phyloP scores from a whole-genome alignment of 2,113 vertebrate genomes.

The Penelope pileata region DNA sequence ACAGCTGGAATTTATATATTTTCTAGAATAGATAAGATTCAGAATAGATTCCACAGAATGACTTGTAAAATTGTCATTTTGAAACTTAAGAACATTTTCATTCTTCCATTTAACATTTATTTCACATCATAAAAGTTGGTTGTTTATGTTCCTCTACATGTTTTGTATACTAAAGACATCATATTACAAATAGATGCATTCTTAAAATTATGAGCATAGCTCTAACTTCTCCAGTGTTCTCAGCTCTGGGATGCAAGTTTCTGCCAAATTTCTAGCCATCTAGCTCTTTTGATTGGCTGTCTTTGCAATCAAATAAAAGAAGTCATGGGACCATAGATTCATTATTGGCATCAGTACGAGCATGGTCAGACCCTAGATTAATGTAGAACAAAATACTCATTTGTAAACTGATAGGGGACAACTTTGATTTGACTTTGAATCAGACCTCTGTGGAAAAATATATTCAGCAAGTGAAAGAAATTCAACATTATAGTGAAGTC shows the following conservation, averaged over 20 bases:
- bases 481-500: background rate
- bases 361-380: background rate
- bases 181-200: background rate
- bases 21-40: background rate
- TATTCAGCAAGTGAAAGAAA: slow-evolving; percentile 34
- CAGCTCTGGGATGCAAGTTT: background rate
- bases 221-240: background rate
- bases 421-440: slow-evolving; percentile 43
- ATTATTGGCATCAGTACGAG: background rate
- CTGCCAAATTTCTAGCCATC: background rate
- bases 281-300: background rate
- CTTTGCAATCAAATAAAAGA: background rate
- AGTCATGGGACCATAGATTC: background rate
- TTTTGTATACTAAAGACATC: background rate
- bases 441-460: background rate
- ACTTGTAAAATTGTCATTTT: background rate
- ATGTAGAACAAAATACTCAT: background rate
- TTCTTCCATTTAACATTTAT: slow-evolving; percentile 17
- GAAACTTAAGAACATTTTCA: background rate
- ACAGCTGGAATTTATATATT: background rate
- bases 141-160: background rate
- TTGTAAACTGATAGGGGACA: background rate
- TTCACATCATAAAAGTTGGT: background rate
- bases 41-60: background rate
- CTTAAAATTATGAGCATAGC: background rate